Evolutionary conservation across 2,888 invertebrate species (phyloP), one percentile per base, ranked within the genome.

Genomic region (Nephrocerus scutellatus): DNA sequence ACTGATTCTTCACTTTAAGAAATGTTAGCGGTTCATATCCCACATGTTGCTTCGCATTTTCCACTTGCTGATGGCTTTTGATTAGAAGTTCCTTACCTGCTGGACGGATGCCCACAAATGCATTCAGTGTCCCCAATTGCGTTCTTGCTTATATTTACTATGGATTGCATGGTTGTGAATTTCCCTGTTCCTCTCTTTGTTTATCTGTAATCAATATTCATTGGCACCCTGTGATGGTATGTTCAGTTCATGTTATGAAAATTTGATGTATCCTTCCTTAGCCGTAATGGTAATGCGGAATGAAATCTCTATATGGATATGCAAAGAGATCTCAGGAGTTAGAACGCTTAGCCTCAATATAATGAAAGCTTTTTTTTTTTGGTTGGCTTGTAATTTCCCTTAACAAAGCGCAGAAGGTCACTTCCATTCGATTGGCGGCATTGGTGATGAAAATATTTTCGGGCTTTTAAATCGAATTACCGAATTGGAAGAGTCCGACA

Each of bases 401-500:
- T n/a, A n/a, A n/a, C n/a, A n/a, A n/a, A n/a, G n/a, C n/a, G n/a
- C 68, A 85, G 85, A 84, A 71, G 84, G 84, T 6, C 82, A 86
- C 52, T 77, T 91, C 55, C 87, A 91, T 60, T 87, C 92, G 10
- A 71, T 90, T 41, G 84, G 83, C 44, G 80, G 84, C 43, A 74
- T 79, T 21, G 88, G 87, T 51, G 92, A 92, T 57, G 88, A 87
- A 56, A 80, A 87, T 59, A 70, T 88, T 23, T 76, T 84, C 19
- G 77, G 79, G 2, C 77, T 88, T 43, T 74, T 95, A 25, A 89
- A 92, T 46, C 79, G 86, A 57, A 84, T 92, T 3, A 83, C 93
- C 46, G 97, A 97, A 59, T 72, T 90, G 33, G 95, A 97, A 60
- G 95, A 95, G 60, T 82, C 89, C 2, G 97, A 98, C 61, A 80